Conservation (phyloP, 2,888 invertebrate species). For the Embidobia sp. region DNA sequence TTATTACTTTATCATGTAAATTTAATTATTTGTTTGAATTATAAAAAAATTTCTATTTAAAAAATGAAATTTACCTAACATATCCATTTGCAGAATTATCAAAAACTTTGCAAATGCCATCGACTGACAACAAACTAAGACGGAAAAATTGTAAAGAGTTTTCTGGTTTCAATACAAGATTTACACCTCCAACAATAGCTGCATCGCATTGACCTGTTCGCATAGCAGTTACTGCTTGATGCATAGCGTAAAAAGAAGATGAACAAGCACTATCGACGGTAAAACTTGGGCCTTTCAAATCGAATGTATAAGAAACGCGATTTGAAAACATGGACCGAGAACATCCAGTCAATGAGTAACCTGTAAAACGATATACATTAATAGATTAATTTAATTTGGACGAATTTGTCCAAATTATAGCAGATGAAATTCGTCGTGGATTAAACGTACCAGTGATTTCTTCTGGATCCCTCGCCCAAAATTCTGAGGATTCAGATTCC, state of each 20-base stretch:
- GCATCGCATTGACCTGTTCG: slow-evolving; percentile 96
- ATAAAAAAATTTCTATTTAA: no score
- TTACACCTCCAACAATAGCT: slow-evolving; percentile 97
- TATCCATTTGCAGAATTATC: slow-evolving; percentile 96
- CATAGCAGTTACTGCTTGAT: slow-evolving; percentile 92
- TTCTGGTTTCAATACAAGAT: slow-evolving; percentile 94
- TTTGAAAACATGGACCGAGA: slow-evolving; percentile 98
- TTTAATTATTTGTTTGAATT: no score
- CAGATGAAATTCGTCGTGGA: not conserved
- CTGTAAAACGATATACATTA: no score
- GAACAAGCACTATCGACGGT: slow-evolving; percentile 99
- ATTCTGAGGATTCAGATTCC: slow-evolving; percentile 93
- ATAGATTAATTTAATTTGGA: no score
- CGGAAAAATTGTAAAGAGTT: slow-evolving; percentile 96
- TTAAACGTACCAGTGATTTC: slow-evolving; percentile 87
- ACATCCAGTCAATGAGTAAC: slow-evolving; percentile 96
- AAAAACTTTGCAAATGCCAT: slow-evolving; percentile 96
- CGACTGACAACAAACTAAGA: slow-evolving; percentile 94
- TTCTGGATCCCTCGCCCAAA: slow-evolving; percentile 93
- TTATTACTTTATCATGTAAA: no score
- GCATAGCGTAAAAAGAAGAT: slow-evolving; percentile 94
- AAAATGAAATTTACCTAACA: slow-evolving; percentile 83
- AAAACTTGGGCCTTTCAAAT: slow-evolving; percentile 97
- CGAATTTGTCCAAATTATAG: no score
- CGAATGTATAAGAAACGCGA: slow-evolving; percentile 97